A percentile compares a stretch with the other conserved stretches of the same genome.
phyloP scores from a whole-genome alignment of 2,888 invertebrate genomes.

The Neuroscelio doddi region DNA sequence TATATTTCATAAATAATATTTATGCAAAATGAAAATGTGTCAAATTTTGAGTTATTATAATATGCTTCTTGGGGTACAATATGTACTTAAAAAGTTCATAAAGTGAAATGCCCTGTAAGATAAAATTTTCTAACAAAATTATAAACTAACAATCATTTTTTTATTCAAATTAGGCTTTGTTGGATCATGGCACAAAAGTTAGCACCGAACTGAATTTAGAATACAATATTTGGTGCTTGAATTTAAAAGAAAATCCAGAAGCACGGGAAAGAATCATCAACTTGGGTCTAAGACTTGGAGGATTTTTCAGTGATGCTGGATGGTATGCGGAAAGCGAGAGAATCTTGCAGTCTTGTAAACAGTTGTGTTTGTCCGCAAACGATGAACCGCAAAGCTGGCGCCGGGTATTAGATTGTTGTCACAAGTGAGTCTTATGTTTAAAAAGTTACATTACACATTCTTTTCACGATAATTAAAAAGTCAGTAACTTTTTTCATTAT shows the following conservation, averaged over 20 bases:
- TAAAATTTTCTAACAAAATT: background rate
- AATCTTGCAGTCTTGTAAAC: conserved; percentile 80
- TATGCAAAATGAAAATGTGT: too few species aligned
- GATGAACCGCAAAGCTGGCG: conserved; percentile 76
- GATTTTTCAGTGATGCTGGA: conserved; percentile 91
- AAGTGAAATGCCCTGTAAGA: too few species aligned
- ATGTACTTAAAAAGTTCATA: too few species aligned
- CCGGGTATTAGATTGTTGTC: conserved; percentile 86
- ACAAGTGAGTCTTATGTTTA: conserved; percentile 77
- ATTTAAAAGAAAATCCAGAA: conserved; percentile 49
- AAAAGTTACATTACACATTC: background rate
- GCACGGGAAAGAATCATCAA: conserved; percentile 60
- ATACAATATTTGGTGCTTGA: conserved; percentile 58
- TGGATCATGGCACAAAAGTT: conserved; percentile 78
- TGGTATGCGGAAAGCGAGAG: conserved; percentile 87
- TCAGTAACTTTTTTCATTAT: background rate
- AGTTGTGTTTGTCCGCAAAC: conserved; percentile 76
- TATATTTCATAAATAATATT: too few species aligned
- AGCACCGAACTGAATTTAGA: conserved; percentile 71
- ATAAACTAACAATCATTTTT: background rate
- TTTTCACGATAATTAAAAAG: background rate
- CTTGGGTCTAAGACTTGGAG: conserved; percentile 73
- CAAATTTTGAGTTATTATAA: too few species aligned
- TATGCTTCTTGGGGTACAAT: too few species aligned
- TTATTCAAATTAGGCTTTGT: conserved; percentile 73